Evolutionary conservation across 2,888 invertebrate species (phyloP).

Genomic region (Alloplasta piceator): DNA sequence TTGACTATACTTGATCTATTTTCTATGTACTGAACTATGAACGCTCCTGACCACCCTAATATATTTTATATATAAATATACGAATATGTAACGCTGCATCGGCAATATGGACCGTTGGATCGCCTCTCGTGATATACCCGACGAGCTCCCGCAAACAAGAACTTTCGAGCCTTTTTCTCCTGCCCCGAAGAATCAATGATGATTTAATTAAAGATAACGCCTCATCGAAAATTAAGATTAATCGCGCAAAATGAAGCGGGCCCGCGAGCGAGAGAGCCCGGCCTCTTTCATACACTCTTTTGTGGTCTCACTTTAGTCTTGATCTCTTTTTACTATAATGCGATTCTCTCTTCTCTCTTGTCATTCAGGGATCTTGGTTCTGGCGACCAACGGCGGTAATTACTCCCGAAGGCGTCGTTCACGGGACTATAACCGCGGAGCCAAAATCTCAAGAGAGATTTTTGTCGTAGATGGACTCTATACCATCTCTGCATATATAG

Average conservation of each 20-base stretch:
- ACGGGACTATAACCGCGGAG: conserved; percentile 55
- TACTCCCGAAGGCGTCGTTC: conserved; percentile 72
- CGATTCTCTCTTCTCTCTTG: conserved; percentile 39
- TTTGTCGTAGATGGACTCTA: conserved; percentile 37
- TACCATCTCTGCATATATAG: neutral
- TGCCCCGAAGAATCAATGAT: conserved; percentile 77
- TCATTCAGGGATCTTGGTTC: conserved; percentile 62
- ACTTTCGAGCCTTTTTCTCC: conserved; percentile 34
- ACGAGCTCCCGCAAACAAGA: conserved; percentile 19
- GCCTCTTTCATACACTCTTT: conserved; percentile 13
- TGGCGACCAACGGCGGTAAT: conserved; percentile 73
- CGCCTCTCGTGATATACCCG: conserved; percentile 42
- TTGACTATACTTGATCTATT: too few relatives aligned
- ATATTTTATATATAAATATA: too few relatives aligned
- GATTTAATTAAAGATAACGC: conserved; percentile 83
- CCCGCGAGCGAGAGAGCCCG: conserved; percentile 8
- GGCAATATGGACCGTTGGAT: conserved; percentile 17
- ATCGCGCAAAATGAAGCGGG: conserved; percentile 72
- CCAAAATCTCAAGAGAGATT: conserved; percentile 44
- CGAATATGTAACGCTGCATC: conserved; percentile 25
- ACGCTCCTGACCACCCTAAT: too few relatives aligned
- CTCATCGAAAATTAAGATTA: conserved; percentile 82
- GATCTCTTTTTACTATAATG: conserved; percentile 44
- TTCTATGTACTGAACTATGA: too few relatives aligned
- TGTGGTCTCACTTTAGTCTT: conserved; percentile 43